Evolutionary conservation across 2,113 vertebrate species (phyloP).

Genomic region (Dinomys branickii): DNA sequence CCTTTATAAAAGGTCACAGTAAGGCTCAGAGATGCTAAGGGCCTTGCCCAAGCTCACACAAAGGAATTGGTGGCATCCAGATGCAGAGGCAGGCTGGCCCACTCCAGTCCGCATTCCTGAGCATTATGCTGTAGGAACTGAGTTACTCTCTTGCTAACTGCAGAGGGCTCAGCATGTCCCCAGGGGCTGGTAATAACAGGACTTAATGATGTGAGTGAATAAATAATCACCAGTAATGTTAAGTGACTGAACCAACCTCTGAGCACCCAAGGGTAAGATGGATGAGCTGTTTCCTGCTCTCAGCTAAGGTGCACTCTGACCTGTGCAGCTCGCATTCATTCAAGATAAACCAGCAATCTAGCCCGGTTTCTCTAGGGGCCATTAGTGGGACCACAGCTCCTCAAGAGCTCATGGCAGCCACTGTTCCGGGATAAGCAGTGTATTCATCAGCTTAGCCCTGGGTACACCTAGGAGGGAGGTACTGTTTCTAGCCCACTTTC

Average conservation of each 20-base stretch:
- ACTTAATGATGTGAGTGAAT: not conserved
- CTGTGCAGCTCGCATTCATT: too few relatives aligned
- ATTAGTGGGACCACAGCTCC: not conserved
- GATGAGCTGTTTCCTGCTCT: not conserved
- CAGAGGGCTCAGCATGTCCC: not conserved
- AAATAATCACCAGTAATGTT: not conserved
- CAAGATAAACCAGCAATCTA: not conserved
- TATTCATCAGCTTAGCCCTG: not conserved
- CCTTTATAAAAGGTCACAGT: not conserved
- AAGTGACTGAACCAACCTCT: not conserved
- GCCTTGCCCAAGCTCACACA: not conserved
- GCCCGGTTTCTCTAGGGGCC: not conserved
- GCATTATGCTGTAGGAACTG: fast-evolving
- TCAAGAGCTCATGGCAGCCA: fast-evolving
- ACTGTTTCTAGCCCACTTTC: fast-evolving
- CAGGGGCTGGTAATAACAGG: too few relatives aligned
- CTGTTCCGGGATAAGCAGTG: not conserved
- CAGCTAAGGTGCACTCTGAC: not conserved
- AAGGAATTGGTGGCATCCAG: fast-evolving
- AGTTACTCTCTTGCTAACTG: not conserved
- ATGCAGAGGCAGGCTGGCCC: not conserved
- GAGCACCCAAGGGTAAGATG: not conserved
- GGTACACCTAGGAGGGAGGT: not conserved
- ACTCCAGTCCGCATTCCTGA: fast-evolving
- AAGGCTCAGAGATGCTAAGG: not conserved